A percentile compares a stretch with the other conserved stretches of the same genome.
These are phyloP conservation scores for Halocynthia roretzi DNA, from an alignment of 23 tunicate genomes.

Conservation along the genomic window DNA sequence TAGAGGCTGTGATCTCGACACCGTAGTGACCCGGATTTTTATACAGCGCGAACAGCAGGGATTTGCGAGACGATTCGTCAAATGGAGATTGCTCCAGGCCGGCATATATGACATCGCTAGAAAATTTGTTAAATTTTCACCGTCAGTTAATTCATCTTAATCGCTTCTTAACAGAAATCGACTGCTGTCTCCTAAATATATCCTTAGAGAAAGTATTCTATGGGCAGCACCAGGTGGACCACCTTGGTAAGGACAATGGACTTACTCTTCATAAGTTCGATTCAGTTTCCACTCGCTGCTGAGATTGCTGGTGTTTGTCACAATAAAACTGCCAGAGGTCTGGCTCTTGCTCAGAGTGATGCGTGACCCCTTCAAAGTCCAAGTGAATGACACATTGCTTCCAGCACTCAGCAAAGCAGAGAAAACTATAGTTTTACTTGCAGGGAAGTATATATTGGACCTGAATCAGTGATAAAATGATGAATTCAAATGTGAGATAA, in stretches of 20 bases:
- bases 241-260: neutral
- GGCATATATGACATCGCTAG: neutral
- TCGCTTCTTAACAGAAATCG: neutral
- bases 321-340: neutral
- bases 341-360: neutral
- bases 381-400: conserved; percentile 19
- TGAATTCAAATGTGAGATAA: too few relatives aligned
- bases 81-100: conserved; percentile 5
- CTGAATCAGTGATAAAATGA: neutral
- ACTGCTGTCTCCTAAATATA: too few relatives aligned
- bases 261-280: conserved; percentile 1
- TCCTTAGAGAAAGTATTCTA: too few relatives aligned
- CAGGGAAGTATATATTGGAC: neutral
- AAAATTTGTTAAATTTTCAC: neutral
- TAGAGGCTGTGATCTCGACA: conserved; percentile 5
- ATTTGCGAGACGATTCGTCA: neutral
- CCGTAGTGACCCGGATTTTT: conserved; percentile 13
- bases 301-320: neutral
- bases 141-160: neutral
- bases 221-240: too few relatives aligned
- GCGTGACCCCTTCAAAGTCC: conserved; percentile 3
- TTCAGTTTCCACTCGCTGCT: neutral
- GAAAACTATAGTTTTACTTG: neutral
- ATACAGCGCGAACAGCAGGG: conserved; percentile 6
- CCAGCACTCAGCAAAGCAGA: conserved; percentile 7